Base-by-base conservation (phyloP, 2,113 vertebrate species). In the Atractosteus spatula region DNA sequence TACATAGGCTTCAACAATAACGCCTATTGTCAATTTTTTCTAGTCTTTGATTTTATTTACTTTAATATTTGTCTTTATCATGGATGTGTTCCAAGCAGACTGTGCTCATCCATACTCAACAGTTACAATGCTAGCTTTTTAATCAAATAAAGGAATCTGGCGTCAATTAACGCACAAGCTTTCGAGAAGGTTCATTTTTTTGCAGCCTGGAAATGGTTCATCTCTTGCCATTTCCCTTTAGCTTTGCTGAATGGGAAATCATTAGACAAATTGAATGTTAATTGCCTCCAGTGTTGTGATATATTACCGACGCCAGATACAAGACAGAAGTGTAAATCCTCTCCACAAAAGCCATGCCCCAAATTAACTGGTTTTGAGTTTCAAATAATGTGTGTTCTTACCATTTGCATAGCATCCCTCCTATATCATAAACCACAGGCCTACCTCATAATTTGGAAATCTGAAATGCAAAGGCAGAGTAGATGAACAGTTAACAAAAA, bases 251-350 rank as follows among this genome's bases (percentile, higher is more conserved):
- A 8, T 7, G 57, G 7, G 45, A 13, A 70, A 8, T 71, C 62
- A 55, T 51, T 51, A 51, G 10, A 10, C 47, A 51, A 5, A 51
- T 51, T 51, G 10, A 5, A 7, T 51, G 47, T 51, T 51, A 51
- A 51, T 51, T 51, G 5, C 47, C 10, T 51, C 47, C 47, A 51
- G 47, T 51, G 10, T 10, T 51, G 47, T 51, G 47, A 51, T 51
- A 10, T 7, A 51, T 51, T 10, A 51, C 47, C 2, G 5, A 51
- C 47, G 10, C 5, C 47, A 51, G 47, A 10, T 51, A 43, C 66
- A 55, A 45, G 42, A 63, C 41, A 42, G 41, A 62, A 17, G 10
- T 29, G 29, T 29, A 29, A 29, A 29, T 67, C 65, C 71, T 84
- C 47, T 51, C 47, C 47, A 51, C 5, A 51, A 5, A 51, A 51